Conservation (phyloP, 2,888 invertebrate species). For the Neuroscelio doddi region DNA sequence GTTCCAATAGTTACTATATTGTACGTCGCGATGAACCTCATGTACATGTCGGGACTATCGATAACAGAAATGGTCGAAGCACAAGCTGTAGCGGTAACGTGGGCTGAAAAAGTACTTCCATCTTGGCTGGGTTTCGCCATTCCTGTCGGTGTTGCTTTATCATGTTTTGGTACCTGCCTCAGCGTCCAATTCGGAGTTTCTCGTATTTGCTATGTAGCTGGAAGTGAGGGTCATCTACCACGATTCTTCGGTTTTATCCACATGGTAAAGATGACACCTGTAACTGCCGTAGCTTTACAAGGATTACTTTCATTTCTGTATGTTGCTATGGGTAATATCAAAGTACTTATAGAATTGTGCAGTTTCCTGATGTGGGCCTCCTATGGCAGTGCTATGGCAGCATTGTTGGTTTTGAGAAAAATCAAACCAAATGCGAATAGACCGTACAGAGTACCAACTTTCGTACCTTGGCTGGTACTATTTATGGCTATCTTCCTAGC, state of each 20-base stretch:
- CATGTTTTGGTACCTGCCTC: slow-evolving; percentile 86
- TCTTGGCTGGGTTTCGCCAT: slow-evolving; percentile 78
- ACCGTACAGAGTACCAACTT: slow-evolving; percentile 83
- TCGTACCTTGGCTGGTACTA: slow-evolving; percentile 83
- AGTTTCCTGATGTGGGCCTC: slow-evolving; percentile 92
- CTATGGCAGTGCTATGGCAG: slow-evolving; percentile 87
- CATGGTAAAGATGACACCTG: slow-evolving; percentile 81
- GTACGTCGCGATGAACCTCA: slow-evolving; percentile 88
- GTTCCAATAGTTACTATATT: slow-evolving; percentile 86
- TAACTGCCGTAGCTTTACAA: slow-evolving; percentile 87
- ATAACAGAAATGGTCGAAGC: slow-evolving; percentile 82
- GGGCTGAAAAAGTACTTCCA: slow-evolving; percentile 80
- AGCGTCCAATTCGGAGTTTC: slow-evolving; percentile 83
- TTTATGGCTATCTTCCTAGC: slow-evolving; percentile 82
- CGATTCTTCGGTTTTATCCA: slow-evolving; percentile 87
- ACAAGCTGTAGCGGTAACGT: slow-evolving; percentile 86
- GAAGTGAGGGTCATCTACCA: slow-evolving; percentile 86
- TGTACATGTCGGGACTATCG: slow-evolving; percentile 88
- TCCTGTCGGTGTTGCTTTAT: slow-evolving; percentile 84
- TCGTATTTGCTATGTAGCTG: slow-evolving; percentile 88
- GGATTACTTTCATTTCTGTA: slow-evolving; percentile 81
- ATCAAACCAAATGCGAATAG: slow-evolving; percentile 80
- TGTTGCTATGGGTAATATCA: slow-evolving; percentile 83
- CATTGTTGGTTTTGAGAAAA: slow-evolving; percentile 81
- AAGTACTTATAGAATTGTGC: slow-evolving; percentile 86